phyloP scores from a whole-genome alignment of 2,888 invertebrate species.

The Apomyelois bistriatella region DNA sequence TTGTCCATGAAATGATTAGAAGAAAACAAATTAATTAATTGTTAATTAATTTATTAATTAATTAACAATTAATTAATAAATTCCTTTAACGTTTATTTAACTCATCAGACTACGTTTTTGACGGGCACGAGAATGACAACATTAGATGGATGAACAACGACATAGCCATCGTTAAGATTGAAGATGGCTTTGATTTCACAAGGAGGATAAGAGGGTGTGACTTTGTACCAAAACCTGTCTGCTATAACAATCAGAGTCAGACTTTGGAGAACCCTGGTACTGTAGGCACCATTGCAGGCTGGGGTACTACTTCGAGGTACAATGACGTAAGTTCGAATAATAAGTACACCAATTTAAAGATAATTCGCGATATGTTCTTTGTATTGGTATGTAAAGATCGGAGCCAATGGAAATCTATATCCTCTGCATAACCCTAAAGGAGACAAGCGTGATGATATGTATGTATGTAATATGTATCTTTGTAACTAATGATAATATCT shows the following conservation, averaged over 20 bases:
- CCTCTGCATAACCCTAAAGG: too few relatives aligned
- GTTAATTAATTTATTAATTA: too few relatives aligned
- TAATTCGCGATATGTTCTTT: too few relatives aligned
- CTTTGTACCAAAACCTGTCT: constrained; percentile 57
- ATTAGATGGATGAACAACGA: constrained; percentile 72
- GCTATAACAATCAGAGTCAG: constrained; percentile 62
- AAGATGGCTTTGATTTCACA: constrained; percentile 62
- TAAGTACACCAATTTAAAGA: too few relatives aligned
- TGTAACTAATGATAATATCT: too few relatives aligned
- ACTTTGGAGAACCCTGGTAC: constrained; percentile 60
- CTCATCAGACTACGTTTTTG: constrained; percentile 57
- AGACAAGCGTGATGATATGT: too few relatives aligned
- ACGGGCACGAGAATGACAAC: constrained; percentile 66
- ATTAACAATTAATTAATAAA: too few relatives aligned
- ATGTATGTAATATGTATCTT: too few relatives aligned
- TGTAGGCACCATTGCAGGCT: constrained; percentile 51
- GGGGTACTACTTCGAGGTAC: constrained; percentile 60
- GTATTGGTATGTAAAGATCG: not conserved
- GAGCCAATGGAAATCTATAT: too few relatives aligned
- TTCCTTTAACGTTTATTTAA: not conserved
- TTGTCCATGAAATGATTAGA: too few relatives aligned
- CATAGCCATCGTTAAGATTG: constrained; percentile 62
- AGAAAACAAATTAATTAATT: too few relatives aligned
- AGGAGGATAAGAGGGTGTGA: constrained; percentile 59
- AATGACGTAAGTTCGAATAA: constrained; percentile 47